Base-by-base conservation (phyloP, 2,113 vertebrate species). In the Crypturellus undulatus region DNA sequence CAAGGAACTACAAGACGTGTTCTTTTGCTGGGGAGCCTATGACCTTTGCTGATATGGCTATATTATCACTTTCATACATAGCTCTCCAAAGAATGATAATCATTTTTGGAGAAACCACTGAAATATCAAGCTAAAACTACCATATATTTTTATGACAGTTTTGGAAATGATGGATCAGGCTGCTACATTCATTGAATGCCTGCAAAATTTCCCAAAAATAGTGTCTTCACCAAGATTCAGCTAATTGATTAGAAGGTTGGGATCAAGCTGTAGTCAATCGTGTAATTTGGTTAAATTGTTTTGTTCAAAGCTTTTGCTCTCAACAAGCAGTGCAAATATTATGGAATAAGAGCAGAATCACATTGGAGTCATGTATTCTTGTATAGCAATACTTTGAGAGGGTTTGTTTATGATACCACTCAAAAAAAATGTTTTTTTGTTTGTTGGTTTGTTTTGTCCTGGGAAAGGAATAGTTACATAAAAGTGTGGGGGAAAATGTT, bases 121-220 rank as follows among this genome's bases (percentile, higher is more conserved):
- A 58, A 75, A 12, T 24, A 43, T 1, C 12, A 36, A 47, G 9
- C 42, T 75, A 65, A 62, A 51, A 51, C 6, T 58, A 34, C 10
- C 11, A 12, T 32, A 12, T 26, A 17, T 3, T 64, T 68, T 30
- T 43, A 2, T 8, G 47, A 21, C 0, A 7, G 1, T 43, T n/a
- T 85, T 22, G 14, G 0, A 7, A 78, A 58, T 25, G 68, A 25
- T 15, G 28, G 3, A 15, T 85, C 10, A 9, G 10, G 47, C 20
- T 6, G 6, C 25, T 42, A 58, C 13, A 22, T 13, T 42, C 16
- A 16, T 25, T 71, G 20, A 71, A 51, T 25, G 4, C 12, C 58
- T 51, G 49, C 42, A 36, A 78, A 64, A 49, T 32, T 22, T 51
- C 10, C 12, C 12, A 12, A 6, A 14, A 28, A 28, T 54, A 54